Conservation (phyloP, 2,797 vertebrate genomes). For the Lutjanus argentimaculatus region DNA sequence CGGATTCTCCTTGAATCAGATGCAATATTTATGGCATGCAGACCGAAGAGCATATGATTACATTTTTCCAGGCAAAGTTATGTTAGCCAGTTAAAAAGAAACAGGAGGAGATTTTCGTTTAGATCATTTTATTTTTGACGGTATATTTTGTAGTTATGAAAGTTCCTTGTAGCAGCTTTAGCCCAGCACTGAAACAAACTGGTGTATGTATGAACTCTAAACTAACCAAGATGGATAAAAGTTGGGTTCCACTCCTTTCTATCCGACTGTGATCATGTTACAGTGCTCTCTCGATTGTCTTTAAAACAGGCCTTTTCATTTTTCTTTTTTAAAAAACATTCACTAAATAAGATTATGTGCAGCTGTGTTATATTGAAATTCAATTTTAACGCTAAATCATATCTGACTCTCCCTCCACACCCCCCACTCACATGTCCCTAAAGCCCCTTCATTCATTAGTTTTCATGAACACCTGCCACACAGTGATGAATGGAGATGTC, state of each 20-base stretch:
- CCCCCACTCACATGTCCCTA: conserved; percentile 12
- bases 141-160: too few species aligned
- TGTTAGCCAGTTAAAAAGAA: too few species aligned
- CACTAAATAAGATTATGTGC: neutral
- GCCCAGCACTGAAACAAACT: neutral
- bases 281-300: neutral
- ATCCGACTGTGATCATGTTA: neutral
- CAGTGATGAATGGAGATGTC: conserved; percentile 49
- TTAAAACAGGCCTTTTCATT: neutral
- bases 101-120: too few species aligned
- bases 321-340: neutral
- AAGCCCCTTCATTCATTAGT: conserved; percentile 51
- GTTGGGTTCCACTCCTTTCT: neutral
- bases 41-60: too few species aligned
- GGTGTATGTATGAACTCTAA: neutral
- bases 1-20: too few species aligned
- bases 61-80: too few species aligned
- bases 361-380: conserved; percentile 17
- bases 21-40: too few species aligned
- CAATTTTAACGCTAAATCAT: neutral
- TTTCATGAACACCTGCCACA: conserved; percentile 49
- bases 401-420: conserved; percentile 1
- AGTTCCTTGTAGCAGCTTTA: neutral
- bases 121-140: too few species aligned
- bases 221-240: neutral